Evolutionary conservation across 2,797 vertebrate genomes (phyloP).

Genomic region (Catamblyrhynchus diadema): DNA sequence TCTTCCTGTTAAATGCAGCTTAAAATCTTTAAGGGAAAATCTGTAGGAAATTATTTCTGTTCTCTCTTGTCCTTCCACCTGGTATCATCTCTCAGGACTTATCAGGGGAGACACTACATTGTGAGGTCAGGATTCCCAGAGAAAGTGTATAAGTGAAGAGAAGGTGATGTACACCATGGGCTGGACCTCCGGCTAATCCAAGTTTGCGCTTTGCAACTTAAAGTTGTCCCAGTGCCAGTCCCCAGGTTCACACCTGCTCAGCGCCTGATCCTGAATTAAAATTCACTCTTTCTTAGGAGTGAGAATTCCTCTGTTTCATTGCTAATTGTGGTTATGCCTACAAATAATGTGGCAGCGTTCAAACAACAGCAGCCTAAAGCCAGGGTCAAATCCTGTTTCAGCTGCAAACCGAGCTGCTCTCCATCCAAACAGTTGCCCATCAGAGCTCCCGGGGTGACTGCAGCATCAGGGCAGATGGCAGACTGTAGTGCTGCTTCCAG

Average conservation of each 20-base stretch:
- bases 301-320: neutral
- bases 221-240: fast-evolving
- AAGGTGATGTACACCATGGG: neutral
- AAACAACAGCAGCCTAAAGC: neutral
- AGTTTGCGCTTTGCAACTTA: neutral
- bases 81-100: neutral
- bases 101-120: neutral
- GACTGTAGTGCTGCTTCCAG: neutral
- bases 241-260: neutral
- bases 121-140: neutral
- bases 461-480: neutral
- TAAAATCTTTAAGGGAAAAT: neutral
- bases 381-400: neutral
- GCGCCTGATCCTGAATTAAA: neutral
- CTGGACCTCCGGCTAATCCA: neutral
- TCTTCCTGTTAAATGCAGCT: neutral
- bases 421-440: neutral
- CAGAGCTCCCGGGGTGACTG: neutral
- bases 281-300: neutral
- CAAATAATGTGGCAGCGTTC: neutral
- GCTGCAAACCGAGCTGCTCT: neutral
- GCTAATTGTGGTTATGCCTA: neutral
- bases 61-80: neutral
- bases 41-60: neutral
- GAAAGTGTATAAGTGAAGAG: neutral